Base-by-base conservation (phyloP, 2,888 invertebrate species). In the Acronicta alni region DNA sequence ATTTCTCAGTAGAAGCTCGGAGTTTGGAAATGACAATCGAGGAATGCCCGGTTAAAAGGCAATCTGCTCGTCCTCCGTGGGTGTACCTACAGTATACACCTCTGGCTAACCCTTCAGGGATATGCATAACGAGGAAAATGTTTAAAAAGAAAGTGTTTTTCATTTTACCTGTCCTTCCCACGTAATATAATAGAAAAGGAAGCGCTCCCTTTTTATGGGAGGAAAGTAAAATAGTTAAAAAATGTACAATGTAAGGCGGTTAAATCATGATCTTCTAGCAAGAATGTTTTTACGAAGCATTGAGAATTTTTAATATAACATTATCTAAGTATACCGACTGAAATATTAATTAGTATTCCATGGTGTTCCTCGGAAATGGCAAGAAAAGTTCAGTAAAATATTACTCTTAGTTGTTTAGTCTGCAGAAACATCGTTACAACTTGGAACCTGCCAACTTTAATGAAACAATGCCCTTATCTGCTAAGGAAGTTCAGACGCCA, bases 321-420 rank as follows among this genome's bases (percentile, higher is more conserved):
- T 47, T 17, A 20, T 41, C 42, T 49, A 44, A 69, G 68, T 69
- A 56, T 26, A 35, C 37, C 45, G 57, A 58, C 64, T 58, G 57
- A 72, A 65, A 63, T 67, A 64, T 68, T 68, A 59, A 76, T 76
- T 76, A 73, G 55, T 76, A 73, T 76, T 56, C 69, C 48, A 75
- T 61, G 57, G 55, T 49, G 52, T 41, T 56, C 23, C 52, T 67
- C 49, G 45, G 20, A 30, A 30, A 30, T 30, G 3, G 16, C 18
- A 49, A 57, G 60, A 53, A n/a, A 52, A 57, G 48, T 58, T 62
- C 57, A 30, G 62, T 67, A 48, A 59, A 67, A 64, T 48, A 57
- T 45, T 64, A 64, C 72, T 57, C 51, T 57, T 43, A 35, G 30
- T 45, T 47, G 53, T 57, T 35, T 57, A 30, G 39, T 41, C 15